Conservation (phyloP, 2,888 invertebrate species). For the Euzetes globulus region DNA sequence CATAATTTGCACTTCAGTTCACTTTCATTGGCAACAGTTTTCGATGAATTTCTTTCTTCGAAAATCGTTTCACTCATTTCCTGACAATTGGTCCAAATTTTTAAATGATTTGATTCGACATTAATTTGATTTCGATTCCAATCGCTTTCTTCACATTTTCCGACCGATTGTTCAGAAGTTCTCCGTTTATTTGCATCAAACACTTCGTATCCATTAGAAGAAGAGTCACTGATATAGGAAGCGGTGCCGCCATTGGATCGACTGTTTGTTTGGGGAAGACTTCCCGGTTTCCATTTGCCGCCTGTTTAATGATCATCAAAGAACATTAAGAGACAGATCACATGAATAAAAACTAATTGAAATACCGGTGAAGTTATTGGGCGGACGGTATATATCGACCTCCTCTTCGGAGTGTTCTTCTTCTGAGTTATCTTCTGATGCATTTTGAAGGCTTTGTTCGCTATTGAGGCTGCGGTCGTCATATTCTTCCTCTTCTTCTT, state of each 20-base stretch:
- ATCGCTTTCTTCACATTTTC: not conserved
- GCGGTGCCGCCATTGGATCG: not conserved
- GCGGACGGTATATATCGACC: slow-evolving; percentile 41
- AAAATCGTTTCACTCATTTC: not conserved
- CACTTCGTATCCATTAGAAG: not conserved
- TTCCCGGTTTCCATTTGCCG: slow-evolving; percentile 73
- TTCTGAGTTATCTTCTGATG: slow-evolving; percentile 39
- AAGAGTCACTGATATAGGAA: not conserved
- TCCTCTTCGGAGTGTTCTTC: slow-evolving; percentile 30
- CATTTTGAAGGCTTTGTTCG: slow-evolving; percentile 42
- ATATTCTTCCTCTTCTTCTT: slow-evolving; percentile 15
- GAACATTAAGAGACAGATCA: not conserved
- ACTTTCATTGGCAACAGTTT: not conserved
- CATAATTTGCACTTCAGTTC: slow-evolving; percentile 2
- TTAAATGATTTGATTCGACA: not conserved
- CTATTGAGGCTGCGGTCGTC: not conserved
- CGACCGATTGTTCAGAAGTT: not conserved
- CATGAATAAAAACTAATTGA: not conserved
- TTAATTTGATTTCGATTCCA: not conserved
- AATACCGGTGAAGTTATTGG: slow-evolving; percentile 44
- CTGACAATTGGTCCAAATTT: no score
- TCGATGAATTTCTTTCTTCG: no score
- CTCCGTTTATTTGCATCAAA: not conserved
- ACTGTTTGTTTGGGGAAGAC: slow-evolving; percentile 21
- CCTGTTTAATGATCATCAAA: not conserved